Evolutionary conservation across 2,113 vertebrate genomes (phyloP).

Genomic region (Corythornis cristatus): DNA sequence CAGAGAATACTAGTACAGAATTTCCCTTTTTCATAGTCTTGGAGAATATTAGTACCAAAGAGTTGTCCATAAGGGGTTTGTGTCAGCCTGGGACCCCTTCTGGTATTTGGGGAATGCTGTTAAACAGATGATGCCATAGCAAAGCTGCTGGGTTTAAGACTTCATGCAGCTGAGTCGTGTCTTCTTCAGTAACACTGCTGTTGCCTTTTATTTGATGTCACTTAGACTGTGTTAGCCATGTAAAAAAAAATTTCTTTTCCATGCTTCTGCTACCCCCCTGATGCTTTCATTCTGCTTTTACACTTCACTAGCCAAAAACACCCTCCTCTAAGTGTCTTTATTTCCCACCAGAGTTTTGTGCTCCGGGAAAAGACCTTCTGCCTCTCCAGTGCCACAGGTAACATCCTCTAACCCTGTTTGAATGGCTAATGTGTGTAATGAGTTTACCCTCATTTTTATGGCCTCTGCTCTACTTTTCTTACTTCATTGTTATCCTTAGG

Average conservation of each 20-base stretch:
- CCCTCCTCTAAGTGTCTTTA: not conserved
- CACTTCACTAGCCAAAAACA: not conserved
- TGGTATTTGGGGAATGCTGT: not conserved
- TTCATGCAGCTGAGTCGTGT: not conserved
- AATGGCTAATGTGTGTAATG: not conserved
- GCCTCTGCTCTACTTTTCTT: not conserved
- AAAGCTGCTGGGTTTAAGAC: not conserved
- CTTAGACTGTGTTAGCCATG: not conserved
- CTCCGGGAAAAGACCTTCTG: not conserved
- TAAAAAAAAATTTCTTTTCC: not conserved
- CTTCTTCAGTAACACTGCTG: not conserved
- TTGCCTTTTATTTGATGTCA: not conserved
- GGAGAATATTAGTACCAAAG: not conserved
- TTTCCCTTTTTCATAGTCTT: not conserved
- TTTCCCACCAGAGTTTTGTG: not conserved
- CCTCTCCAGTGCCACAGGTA: not conserved
- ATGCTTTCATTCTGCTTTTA: not conserved
- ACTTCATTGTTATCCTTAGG: not conserved
- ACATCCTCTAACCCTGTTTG: not conserved
- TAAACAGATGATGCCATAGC: not conserved
- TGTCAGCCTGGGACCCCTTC: not conserved
- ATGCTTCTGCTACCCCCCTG: not conserved
- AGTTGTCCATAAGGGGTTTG: fast-evolving
- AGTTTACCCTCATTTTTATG: not conserved
- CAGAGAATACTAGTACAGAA: not conserved